These are phyloP conservation scores for Artemisiospiza belli DNA, from an alignment of 2,113 vertebrate species.

Conservation along the genomic window DNA sequence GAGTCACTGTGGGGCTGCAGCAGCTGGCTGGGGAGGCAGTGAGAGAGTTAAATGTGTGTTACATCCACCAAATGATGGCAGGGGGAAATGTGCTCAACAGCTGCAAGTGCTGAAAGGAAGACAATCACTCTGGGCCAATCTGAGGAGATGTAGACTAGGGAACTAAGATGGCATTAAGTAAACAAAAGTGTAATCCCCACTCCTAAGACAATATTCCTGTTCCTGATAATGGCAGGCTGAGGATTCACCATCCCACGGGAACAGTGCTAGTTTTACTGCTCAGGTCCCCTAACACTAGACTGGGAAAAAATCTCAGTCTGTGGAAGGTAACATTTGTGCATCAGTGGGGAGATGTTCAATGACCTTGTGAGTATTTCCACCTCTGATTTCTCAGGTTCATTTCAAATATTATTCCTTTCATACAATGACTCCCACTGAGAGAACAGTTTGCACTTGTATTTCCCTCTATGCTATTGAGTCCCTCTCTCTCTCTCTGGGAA, in stretches of 20 bases:
- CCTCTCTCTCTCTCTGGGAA: neutral
- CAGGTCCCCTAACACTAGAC: neutral
- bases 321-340: neutral
- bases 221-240: neutral
- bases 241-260: neutral
- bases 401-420: conserved; percentile 7
- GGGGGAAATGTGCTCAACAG: neutral
- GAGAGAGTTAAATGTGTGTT: neutral
- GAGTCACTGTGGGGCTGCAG: neutral
- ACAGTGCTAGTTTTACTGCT: neutral
- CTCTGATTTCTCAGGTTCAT: conserved; percentile 7
- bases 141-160: neutral
- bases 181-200: neutral
- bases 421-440: neutral
- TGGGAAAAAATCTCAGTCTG: neutral
- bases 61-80: neutral
- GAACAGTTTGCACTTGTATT: conserved; percentile 22
- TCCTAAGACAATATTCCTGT: neutral
- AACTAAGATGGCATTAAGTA: neutral
- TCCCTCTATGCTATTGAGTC: neutral
- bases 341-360: neutral
- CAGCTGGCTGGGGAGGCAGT: neutral
- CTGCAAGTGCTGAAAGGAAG: conserved; percentile 20
- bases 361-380: neutral
- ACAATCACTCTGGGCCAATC: neutral